Percentiles rank a stretch among this genome's conserved stretches.
phyloP scores from a whole-genome alignment of 92 coral and sea anemone genomes.

The Zoanthus solanderi region DNA sequence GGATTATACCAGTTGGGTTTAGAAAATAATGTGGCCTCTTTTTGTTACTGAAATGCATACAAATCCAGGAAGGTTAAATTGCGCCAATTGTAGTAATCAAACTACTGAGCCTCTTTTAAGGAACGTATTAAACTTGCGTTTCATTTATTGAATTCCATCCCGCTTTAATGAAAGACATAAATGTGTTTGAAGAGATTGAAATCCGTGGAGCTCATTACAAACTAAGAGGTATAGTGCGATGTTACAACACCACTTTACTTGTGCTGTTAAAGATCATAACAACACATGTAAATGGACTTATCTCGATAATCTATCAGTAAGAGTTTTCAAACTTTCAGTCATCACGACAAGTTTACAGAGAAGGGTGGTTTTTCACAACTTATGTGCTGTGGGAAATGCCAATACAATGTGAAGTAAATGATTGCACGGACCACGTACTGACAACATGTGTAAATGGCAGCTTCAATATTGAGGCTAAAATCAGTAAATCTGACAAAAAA shows the following conservation, averaged over 20 bases:
- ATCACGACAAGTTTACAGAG: background rate
- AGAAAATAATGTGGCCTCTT: slow-evolving; percentile 57
- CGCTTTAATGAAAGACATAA: slow-evolving; percentile 44
- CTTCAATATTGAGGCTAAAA: too few relatives aligned
- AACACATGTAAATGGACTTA: background rate
- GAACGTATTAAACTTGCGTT: background rate
- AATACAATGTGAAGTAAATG: too few relatives aligned
- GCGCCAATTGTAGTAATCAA: slow-evolving; percentile 1
- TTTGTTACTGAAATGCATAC: slow-evolving; percentile 52
- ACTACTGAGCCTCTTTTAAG: slow-evolving; percentile 27
- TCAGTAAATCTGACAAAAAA: too few relatives aligned
- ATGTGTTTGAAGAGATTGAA: slow-evolving; percentile 52
- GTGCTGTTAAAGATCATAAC: slow-evolving; percentile 31
- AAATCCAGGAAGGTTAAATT: slow-evolving; percentile 50
- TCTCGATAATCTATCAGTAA: background rate
- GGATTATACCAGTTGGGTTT: slow-evolving; percentile 57
- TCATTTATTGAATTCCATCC: slow-evolving; percentile 28
- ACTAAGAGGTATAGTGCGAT: slow-evolving; percentile 60
- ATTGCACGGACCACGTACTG: too few relatives aligned
- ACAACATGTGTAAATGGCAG: too few relatives aligned
- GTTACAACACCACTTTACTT: slow-evolving; percentile 63
- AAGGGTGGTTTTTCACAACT: background rate
- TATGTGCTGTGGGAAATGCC: background rate
- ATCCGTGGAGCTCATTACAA: slow-evolving; percentile 50
- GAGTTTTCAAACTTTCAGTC: background rate